Evolutionary conservation across 2,113 vertebrate genomes (phyloP), one percentile per base, ranked within the genome.

Genomic region (Saccopteryx leptura): DNA sequence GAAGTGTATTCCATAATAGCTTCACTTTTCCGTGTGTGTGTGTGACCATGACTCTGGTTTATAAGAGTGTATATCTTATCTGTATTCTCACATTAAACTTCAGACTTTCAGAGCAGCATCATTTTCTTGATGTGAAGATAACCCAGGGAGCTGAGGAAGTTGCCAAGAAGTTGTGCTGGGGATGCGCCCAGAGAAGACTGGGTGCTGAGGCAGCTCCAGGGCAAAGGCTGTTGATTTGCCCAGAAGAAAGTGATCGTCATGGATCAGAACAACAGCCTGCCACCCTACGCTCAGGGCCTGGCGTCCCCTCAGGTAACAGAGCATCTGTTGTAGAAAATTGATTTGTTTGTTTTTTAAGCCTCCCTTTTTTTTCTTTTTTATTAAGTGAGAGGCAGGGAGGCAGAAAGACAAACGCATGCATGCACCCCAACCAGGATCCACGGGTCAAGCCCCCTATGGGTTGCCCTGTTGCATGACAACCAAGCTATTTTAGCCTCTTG

Each of bases 261-360:
- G 99, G 99, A 99, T 98, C 99, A 99, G 98, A 99, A 99, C 98
- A 99, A 99, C 98, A 99, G 99, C 97, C 97, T 99, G 94, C 99
- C 99, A 9, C 97, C 99, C 17, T 99, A 99, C 0, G 98, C 99
- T 91, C 99, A 99, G 98, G 99, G 99, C 48, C 97, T 99, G 98
- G 99, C 99, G n/a, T 99, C 99, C 54, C 99, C 99, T 84, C 99
- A 99, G 99, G 99, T 99, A 98, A 99, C 8, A 33, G 65, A 69
- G 52, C 75, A 4, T 46, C 39, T 84, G 9, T 9, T 56, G 24
- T 15, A 80, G 60, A 72, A 82, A 85, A 11, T 91, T 31, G 31
- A 14, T 66, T 56, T 88, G 6, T 52, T 2, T 54, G 39, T 26
- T 50, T 39, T 58, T n/a, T 9, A 54, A 76, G 28, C 74, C 74